phyloP scores from a whole-genome alignment of 2,888 invertebrate species.

The Penaeus monodon region DNA sequence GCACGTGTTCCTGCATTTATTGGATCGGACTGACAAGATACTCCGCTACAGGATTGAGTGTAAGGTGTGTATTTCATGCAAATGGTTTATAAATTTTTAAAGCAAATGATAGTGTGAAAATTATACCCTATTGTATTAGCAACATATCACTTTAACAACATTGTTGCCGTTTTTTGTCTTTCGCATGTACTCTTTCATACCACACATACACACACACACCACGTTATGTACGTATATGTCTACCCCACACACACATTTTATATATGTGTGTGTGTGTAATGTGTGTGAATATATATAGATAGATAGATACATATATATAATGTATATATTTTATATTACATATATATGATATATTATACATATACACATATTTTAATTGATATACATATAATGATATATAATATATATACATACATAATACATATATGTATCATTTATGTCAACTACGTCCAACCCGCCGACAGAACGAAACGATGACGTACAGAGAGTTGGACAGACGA shows the following conservation, averaged over 20 bases:
- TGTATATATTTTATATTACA: background rate
- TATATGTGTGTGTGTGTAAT: too few relatives aligned
- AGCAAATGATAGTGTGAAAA: background rate
- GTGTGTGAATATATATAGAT: background rate
- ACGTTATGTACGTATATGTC: too few relatives aligned
- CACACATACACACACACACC: too few relatives aligned
- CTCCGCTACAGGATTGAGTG: conserved; percentile 26
- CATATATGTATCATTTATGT: background rate
- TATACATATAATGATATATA: too few relatives aligned
- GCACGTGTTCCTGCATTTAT: conserved; percentile 2
- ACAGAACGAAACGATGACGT: background rate
- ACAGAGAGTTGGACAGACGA: background rate
- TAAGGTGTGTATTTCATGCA: conserved; percentile 11
- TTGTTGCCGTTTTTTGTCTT: too few relatives aligned
- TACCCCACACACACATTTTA: too few relatives aligned
- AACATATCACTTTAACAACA: too few relatives aligned
- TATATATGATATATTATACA: too few relatives aligned
- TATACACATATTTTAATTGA: too few relatives aligned
- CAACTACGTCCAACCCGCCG: background rate
- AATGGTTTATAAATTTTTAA: background rate
- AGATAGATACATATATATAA: background rate
- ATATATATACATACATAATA: background rate
- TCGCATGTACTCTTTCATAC: too few relatives aligned
- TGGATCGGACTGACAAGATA: conserved; percentile 19
- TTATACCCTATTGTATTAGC: background rate